Base-by-base conservation (phyloP, 1,140 invertebrate genomes). In the Chironomus tepperi region DNA sequence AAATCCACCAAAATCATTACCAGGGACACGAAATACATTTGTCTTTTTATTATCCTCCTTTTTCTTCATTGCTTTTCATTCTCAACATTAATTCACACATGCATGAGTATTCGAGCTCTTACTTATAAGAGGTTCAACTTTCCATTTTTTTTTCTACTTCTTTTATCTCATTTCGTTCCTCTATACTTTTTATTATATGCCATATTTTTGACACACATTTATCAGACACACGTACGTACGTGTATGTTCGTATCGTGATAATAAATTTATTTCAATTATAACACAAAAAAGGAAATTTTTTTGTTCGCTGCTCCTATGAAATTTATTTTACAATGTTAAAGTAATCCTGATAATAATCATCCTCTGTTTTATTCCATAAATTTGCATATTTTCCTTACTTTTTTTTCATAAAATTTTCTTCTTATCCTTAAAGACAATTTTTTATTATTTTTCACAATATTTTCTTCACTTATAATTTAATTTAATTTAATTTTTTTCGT, bases 251-350 rank as follows among this genome's bases (percentile, higher is more conserved):
- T 34, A 34, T 12, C n/a, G 12, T 57, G 47, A 57, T n/a, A 57
- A 57, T 57, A n/a, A 57, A 57, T 57, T 57, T 57, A 57, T 57
- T 57, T 57, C 47, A 57, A 57, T 57, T 57, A 57, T 57, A n/a
- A 12, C 47, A n/a, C 47, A 57, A 9, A 12, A 57, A 57, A 34
- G 24, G 24, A 57, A 15, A 15, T n/a, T 57, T 57, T 57, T 57
- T 12, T n/a, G 1, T 47, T 2, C 15, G 8, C 43, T 57, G 5
- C 47, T 57, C n/a, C 3, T 57, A 57, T 0, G 12, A 12, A n/a
- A n/a, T n/a, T n/a, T n/a, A n/a, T n/a, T n/a, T n/a, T n/a, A n/a
- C n/a, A n/a, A 57, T n/a, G 47, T n/a, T n/a, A 57, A 57, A 57
- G 47, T 57, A 57, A 57, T 57, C 47, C 47, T 57, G 12, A n/a